Conservation (phyloP, 1,140 invertebrate genomes). For the Macrobrachium rosenbergii region DNA sequence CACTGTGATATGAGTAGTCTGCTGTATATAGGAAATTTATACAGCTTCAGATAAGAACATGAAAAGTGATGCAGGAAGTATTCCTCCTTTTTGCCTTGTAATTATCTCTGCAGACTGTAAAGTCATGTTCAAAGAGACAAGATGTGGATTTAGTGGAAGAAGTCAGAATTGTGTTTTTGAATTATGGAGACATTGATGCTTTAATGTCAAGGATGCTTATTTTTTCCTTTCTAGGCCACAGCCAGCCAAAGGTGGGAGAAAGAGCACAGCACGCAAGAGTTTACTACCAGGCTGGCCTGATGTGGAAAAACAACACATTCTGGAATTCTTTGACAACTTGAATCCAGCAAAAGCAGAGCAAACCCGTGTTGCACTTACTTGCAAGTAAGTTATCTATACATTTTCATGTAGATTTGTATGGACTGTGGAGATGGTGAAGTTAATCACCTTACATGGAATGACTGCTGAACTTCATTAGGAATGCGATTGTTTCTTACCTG, state of each 20-base stretch:
- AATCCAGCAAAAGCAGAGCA: conserved; percentile 47
- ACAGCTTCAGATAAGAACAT: no score
- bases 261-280: conserved; percentile 32
- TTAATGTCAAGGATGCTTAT: no score
- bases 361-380: conserved; percentile 37
- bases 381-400: conserved; percentile 40
- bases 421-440: not conserved
- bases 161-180: not conserved
- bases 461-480: not conserved
- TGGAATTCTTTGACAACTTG: conserved; percentile 45
- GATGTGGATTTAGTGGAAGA: not conserved
- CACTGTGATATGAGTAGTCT: not conserved
- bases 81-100: no score
- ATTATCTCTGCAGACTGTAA: no score
- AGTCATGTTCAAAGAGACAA: not conserved
- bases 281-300: conserved; percentile 32
- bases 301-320: conserved; percentile 15
- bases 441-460: not conserved
- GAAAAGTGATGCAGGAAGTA: no score
- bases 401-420: not conserved
- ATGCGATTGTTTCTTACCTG: no score
- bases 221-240: not conserved
- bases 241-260: not conserved
- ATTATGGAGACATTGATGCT: not conserved
- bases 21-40: not conserved